Base-by-base conservation (phyloP, 2,113 vertebrate genomes). In the Upupa epops region DNA sequence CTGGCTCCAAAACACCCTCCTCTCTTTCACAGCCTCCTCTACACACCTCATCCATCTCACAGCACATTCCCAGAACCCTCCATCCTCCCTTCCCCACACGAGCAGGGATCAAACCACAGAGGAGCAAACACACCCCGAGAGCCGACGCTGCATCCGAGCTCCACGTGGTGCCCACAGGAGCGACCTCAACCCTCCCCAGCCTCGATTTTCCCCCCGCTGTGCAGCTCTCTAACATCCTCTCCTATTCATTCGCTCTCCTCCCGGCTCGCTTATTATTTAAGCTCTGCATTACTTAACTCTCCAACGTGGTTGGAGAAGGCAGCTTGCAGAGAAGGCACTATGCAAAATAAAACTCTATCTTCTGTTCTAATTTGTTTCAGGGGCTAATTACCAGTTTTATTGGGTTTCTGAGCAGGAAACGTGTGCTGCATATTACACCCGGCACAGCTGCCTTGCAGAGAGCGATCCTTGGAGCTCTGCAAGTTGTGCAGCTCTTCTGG, bases 381-480 rank as follows among this genome's bases (percentile, higher is more conserved):
- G 60, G 73, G 79, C 77, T 92, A 96, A 96, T 95, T 91, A 83
- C 65, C 78, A 68, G 82, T 89, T 87, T 91, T 84, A 82, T 81
- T 87, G 63, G 74, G 88, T 86, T 92, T 91, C 87, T 80, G 65
- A 46, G 82, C 59, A 45, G 3, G 70, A 78, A 42, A 71, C 37
- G 68, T 71, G 74, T 3, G 19, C 58, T 37, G 66, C 82, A 73
- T 73, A 42, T 70, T 70, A 78, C 28, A 36, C 19, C 61, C 3
- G 2, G 93, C 82, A 60, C 87, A 89, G 89, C 87, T 93, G 92
- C 49, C 9, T 19, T 17, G 24, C 55, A 56, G 28, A 68, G 86
- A 93, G 73, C 13, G 76, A 63, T 92, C 86, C 78, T 54, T 17
- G 8, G 83, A 76, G 91, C 55, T 34, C 68, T 48, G 28, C 45